phyloP scores from a whole-genome alignment of 2,113 vertebrate species.

The Delphinus delphis region DNA sequence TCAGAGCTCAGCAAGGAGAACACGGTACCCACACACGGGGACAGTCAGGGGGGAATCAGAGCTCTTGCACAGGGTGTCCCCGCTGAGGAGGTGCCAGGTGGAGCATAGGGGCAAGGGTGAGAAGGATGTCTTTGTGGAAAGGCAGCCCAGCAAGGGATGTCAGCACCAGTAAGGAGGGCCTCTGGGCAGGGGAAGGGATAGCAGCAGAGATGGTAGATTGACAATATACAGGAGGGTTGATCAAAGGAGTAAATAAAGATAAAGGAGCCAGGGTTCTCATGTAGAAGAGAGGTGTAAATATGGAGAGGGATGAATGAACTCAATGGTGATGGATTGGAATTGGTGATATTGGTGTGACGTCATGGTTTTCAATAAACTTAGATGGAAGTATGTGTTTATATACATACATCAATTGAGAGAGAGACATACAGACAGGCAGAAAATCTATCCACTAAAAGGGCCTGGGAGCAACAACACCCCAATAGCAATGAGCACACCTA shows the following conservation, averaged over 20 bases:
- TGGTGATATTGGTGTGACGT: not conserved
- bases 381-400: not conserved
- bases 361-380: not conserved
- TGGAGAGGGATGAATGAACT: not conserved
- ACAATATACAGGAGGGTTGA: not conserved
- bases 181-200: not conserved
- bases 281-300: not conserved
- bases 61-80: too few species aligned
- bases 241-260: not conserved
- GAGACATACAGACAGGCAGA: not conserved
- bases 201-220: not conserved
- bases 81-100: rapidly evolving
- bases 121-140: not conserved
- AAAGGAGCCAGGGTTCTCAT: not conserved
- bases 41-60: rapidly evolving
- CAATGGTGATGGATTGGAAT: not conserved
- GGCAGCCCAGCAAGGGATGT: not conserved
- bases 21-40: rapidly evolving
- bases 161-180: not conserved
- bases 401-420: not conserved
- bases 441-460: not conserved
- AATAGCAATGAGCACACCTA: not conserved
- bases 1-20: not conserved
- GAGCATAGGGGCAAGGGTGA: not conserved
- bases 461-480: not conserved